These are phyloP conservation scores for Drosophila acutilabella DNA, from an alignment of 2,888 invertebrate genomes.

Conservation along the genomic window DNA sequence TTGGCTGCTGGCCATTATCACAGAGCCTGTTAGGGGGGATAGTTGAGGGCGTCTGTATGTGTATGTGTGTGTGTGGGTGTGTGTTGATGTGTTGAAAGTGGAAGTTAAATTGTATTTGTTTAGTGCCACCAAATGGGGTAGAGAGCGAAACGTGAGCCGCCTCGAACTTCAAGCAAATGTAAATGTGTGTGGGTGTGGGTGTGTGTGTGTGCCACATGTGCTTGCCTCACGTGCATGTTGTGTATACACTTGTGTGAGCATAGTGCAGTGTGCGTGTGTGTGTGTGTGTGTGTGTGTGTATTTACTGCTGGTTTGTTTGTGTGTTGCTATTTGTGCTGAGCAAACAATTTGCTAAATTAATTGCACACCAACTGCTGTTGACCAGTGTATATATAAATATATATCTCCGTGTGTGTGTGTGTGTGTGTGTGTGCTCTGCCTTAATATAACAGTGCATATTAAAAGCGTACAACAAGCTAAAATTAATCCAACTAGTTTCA, in stretches of 20 bases:
- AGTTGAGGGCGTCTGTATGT: neutral
- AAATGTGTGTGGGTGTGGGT: conserved; percentile 1
- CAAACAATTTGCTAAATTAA: conserved; percentile 81
- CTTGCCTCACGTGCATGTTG: conserved; percentile 23
- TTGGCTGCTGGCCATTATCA: conserved; percentile 59
- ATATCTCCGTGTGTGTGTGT: conserved; percentile 12
- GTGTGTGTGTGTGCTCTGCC: conserved; percentile 29
- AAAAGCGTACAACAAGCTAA: conserved; percentile 18
- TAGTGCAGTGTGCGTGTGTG: neutral
- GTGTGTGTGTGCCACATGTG: conserved; percentile 36
- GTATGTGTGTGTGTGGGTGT: conserved; percentile 11
- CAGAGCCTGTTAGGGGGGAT: neutral
- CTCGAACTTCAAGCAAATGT: conserved; percentile 47
- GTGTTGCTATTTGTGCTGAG: conserved; percentile 61
- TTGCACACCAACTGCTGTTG: conserved; percentile 78
- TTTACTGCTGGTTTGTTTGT: conserved; percentile 34
- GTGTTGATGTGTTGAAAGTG: conserved; percentile 76
- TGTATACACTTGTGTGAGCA: neutral
- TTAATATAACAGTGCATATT: conserved; percentile 49
- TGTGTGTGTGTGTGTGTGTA: conserved; percentile 16
- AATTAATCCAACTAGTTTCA: too few relatives aligned
- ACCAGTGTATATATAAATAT: conserved; percentile 39
- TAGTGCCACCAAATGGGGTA: conserved; percentile 41
- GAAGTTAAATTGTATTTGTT: conserved; percentile 79
- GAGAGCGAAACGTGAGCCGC: conserved; percentile 36